These are phyloP conservation scores for Hydrolagus colliei DNA, from an alignment of 2,797 vertebrate genomes.

Conservation along the genomic window DNA sequence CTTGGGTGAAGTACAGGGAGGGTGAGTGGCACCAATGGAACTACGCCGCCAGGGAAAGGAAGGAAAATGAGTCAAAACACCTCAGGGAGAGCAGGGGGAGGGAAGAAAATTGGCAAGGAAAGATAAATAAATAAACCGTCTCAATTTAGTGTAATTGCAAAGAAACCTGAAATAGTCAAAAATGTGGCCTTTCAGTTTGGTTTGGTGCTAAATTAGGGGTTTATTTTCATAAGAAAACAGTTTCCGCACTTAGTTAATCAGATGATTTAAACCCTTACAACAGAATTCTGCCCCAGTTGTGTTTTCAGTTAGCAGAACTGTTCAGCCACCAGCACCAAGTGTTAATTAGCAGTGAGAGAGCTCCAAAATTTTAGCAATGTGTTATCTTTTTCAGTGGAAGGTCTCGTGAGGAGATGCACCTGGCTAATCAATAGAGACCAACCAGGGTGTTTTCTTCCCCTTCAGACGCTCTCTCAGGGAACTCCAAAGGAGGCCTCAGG, in stretches of 20 bases:
- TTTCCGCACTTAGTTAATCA: conserved; percentile 12
- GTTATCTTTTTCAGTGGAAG: conserved; percentile 34
- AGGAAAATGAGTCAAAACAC: too few species aligned
- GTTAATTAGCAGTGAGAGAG: conserved; percentile 35
- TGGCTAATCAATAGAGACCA: conserved; percentile 39
- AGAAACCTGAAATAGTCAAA: too few species aligned
- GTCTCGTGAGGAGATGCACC: conserved; percentile 38
- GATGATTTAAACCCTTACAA: conserved; percentile 23
- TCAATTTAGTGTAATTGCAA: too few species aligned
- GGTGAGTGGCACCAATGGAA: too few species aligned
- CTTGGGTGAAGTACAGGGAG: too few species aligned
- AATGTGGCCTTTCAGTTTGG: too few species aligned
- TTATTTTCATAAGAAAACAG: conserved; percentile 28
- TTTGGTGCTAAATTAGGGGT: background rate
- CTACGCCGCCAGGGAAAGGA: too few species aligned
- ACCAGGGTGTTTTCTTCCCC: conserved; percentile 35
- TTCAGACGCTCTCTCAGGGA: conserved; percentile 30
- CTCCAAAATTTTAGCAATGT: conserved; percentile 9
- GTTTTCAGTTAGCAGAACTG: conserved; percentile 2
- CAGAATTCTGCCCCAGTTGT: conserved; percentile 18
- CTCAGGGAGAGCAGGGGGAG: too few species aligned
- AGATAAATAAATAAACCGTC: too few species aligned
- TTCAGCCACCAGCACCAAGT: conserved; percentile 18
- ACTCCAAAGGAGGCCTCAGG: conserved; percentile 35
- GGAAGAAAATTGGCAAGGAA: too few species aligned